These are phyloP conservation scores for Anastrepha obliqua DNA, from an alignment of 1,140 invertebrate species.

Conservation along the genomic window DNA sequence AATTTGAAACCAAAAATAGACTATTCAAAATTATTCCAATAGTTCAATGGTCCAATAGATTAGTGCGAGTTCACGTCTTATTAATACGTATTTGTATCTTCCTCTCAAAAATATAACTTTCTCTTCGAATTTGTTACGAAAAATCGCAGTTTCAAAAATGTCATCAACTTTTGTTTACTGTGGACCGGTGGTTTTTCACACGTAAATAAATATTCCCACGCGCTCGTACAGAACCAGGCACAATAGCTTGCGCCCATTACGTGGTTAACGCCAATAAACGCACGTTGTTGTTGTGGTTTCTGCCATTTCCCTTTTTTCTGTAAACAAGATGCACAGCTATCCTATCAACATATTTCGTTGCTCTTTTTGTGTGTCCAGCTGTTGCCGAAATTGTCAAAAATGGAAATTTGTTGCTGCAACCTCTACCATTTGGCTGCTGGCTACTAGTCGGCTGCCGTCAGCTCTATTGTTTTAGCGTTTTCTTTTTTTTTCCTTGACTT, in stretches of 20 bases:
- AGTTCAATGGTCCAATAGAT: no score
- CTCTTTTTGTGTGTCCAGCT: conserved; percentile 33
- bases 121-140: no score
- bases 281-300: neutral
- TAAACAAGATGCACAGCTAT: neutral
- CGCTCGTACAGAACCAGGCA: conserved; percentile 1
- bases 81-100: no score
- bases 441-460: neutral
- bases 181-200: no score
- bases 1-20: no score
- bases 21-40: no score
- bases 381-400: conserved; percentile 44
- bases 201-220: neutral
- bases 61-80: no score
- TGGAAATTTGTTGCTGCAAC: conserved; percentile 15
- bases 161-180: no score
- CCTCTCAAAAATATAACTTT: no score
- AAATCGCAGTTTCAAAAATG: no score
- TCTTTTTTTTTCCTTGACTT: no score
- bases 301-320: neutral
- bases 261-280: conserved; percentile 43
- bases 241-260: conserved; percentile 39
- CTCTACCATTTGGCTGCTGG: neutral
- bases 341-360: conserved; percentile 33
- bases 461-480: no score